Evolutionary conservation across 2,113 vertebrate genomes (phyloP).

Genomic region (Merops nubicus): DNA sequence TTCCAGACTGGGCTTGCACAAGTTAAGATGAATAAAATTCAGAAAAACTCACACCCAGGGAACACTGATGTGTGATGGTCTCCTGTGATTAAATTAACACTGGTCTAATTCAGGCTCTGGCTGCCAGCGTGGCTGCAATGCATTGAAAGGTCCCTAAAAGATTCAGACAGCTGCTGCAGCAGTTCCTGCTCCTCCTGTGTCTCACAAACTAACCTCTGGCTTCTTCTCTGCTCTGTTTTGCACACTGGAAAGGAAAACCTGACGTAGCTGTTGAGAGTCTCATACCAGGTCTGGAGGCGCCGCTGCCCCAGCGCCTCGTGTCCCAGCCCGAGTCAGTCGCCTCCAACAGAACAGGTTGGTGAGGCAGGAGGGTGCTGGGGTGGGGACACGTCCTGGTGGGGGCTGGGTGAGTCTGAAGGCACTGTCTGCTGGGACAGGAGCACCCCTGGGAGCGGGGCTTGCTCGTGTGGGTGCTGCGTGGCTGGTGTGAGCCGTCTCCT

Average conservation of each 20-base stretch:
- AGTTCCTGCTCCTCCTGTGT: background rate
- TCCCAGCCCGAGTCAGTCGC: conserved; percentile 84
- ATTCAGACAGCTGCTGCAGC: background rate
- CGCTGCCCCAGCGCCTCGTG: conserved; percentile 79
- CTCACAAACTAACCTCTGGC: conserved; percentile 38
- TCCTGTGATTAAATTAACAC: fast-evolving
- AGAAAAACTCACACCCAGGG: background rate
- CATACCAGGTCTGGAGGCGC: conserved; percentile 91
- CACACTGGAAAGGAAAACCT: conserved; percentile 73
- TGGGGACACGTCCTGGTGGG: fast-evolving
- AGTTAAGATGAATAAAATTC: background rate
- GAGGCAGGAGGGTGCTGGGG: background rate
- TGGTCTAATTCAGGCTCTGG: background rate
- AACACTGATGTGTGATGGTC: background rate
- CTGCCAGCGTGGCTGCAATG: fast-evolving
- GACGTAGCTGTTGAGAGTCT: conserved; percentile 88
- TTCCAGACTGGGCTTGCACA: background rate
- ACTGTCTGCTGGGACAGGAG: fast-evolving
- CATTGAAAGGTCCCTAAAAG: background rate
- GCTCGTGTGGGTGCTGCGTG: background rate
- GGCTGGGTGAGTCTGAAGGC: background rate
- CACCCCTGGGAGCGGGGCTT: background rate
- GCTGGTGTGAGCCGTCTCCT: fast-evolving
- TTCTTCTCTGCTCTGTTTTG: conserved; percentile 48
- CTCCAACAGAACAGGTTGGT: conserved; percentile 89